Evolutionary conservation across 2,888 invertebrate genomes (phyloP).

Genomic region (Cataglyphis livida): DNA sequence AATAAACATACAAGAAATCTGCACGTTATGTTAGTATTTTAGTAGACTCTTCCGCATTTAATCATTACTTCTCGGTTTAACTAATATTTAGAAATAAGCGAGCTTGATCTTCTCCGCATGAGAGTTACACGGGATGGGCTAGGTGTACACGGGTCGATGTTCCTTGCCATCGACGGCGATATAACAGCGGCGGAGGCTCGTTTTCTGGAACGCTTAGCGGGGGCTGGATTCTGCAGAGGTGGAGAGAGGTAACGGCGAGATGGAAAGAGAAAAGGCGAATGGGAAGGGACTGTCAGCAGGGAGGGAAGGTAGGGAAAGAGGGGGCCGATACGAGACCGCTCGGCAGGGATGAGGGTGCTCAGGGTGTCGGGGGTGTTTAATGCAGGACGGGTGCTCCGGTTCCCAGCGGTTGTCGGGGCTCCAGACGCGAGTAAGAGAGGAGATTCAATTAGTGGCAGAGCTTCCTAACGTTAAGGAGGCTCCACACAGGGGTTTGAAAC

Average conservation of each 20-base stretch:
- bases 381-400: conserved; percentile 85
- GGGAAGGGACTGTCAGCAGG: conserved; percentile 50
- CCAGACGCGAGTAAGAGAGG: conserved; percentile 85
- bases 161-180: conserved; percentile 56
- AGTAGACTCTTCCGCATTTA: background rate
- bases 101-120: conserved; percentile 29
- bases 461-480: conserved; percentile 85
- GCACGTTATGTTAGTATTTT: background rate
- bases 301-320: conserved; percentile 59
- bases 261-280: conserved; percentile 57
- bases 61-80: conserved; percentile 3
- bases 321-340: conserved; percentile 71
- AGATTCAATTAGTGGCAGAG: conserved; percentile 85
- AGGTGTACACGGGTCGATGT: conserved; percentile 53
- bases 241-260: conserved; percentile 58
- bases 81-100: conserved; percentile 39
- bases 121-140: conserved; percentile 37
- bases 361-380: conserved; percentile 85
- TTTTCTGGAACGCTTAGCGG: conserved; percentile 52
- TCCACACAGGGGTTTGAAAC: conserved; percentile 77
- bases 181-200: conserved; percentile 48
- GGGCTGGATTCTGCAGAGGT: conserved; percentile 36
- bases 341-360: conserved; percentile 81
- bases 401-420: conserved; percentile 85
- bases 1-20: background rate